phyloP scores from a whole-genome alignment of 2,113 vertebrate genomes.

The Anser cygnoides region DNA sequence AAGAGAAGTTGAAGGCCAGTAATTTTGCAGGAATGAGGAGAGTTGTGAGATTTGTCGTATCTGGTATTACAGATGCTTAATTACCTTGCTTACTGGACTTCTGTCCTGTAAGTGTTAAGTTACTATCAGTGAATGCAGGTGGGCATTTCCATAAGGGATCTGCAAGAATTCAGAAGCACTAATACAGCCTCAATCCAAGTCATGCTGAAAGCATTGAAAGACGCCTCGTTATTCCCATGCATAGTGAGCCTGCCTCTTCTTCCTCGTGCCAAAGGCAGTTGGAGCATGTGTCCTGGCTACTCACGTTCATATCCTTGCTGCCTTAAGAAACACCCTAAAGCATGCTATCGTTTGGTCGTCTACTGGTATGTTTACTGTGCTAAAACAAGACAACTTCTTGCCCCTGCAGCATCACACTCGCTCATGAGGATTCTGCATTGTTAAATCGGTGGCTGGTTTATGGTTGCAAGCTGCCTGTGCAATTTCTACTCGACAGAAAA shows the following conservation, averaged over 20 bases:
- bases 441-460: not conserved
- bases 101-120: not conserved
- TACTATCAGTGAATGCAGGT: not conserved
- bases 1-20: not conserved
- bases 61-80: not conserved
- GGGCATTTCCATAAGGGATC: not conserved
- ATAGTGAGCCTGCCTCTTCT: not conserved
- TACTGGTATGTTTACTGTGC: not conserved
- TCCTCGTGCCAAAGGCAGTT: not conserved
- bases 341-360: not conserved
- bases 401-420: fast-evolving
- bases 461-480: not conserved
- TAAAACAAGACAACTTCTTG: not conserved
- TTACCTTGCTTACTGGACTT: not conserved
- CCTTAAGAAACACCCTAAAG: not conserved
- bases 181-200: not conserved
- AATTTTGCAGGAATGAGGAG: not conserved
- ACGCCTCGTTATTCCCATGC: not conserved
- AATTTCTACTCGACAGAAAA: not conserved
- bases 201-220: not conserved
- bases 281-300: not conserved
- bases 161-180: not conserved
- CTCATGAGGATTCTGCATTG: fast-evolving
- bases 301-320: not conserved
- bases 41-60: not conserved